Percentiles rank a stretch among this genome's conserved stretches.
Conservation (phyloP, 2,888 invertebrate species). For the Holacanthella duospinosa region DNA sequence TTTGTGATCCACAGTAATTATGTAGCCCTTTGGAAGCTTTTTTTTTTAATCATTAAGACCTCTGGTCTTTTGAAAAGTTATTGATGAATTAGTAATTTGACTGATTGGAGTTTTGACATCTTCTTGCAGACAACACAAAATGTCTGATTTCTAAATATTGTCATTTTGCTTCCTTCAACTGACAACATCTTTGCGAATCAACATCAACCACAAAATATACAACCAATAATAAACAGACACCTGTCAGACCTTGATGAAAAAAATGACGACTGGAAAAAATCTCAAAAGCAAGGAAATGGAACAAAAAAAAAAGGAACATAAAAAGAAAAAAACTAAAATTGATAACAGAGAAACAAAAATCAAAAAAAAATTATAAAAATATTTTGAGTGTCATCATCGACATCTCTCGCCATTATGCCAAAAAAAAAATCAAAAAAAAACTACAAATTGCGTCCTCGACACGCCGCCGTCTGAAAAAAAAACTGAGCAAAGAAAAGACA, state of each 20-base stretch:
- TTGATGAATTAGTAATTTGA: slow-evolving; percentile 3
- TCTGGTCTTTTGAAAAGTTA: neutral
- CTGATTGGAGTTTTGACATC: slow-evolving; percentile 32
- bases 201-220: too few relatives aligned
- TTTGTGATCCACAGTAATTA: neutral
- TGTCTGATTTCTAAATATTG: slow-evolving; percentile 33
- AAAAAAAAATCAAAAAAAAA: neutral
- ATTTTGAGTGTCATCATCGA: neutral
- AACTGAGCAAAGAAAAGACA: too few relatives aligned
- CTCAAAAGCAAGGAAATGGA: neutral
- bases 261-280: neutral
- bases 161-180: slow-evolving; percentile 10
- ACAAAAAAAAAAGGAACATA: neutral
- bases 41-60: neutral
- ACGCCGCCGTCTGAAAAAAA: too few relatives aligned
- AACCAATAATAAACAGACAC: too few relatives aligned
- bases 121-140: slow-evolving; percentile 33
- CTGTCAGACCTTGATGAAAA: too few relatives aligned
- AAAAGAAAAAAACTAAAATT: neutral
- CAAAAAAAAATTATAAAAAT: neutral
- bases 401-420: neutral
- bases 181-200: neutral
- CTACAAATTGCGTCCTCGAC: neutral
- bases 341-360: neutral
- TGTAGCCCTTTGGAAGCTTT: too few relatives aligned